These are phyloP conservation scores for Opisthocomus hoazin DNA, from an alignment of 2,113 vertebrate genomes.

Conservation along the genomic window DNA sequence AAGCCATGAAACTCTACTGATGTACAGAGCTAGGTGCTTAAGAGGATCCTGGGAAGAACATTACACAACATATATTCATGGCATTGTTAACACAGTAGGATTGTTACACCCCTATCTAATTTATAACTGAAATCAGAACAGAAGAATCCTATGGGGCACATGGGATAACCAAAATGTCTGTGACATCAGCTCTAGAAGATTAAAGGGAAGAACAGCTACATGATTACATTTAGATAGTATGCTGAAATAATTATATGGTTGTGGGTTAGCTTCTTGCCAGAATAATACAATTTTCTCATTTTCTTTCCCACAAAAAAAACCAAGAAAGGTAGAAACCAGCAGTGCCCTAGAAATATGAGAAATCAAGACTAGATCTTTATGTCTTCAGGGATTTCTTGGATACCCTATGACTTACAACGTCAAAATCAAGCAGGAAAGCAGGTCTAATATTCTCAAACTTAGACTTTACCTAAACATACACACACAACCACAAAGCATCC, in stretches of 20 bases:
- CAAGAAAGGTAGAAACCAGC: background rate
- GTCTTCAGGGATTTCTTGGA: background rate
- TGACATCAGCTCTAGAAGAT: background rate
- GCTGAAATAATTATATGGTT: background rate
- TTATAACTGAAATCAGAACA: background rate
- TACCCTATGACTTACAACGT: background rate
- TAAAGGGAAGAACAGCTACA: background rate
- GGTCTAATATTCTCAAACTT: background rate
- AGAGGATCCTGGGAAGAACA: no score
- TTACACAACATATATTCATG: no score
- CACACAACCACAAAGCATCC: rapidly evolving
- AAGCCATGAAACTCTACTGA: no score
- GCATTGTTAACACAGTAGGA: no score
- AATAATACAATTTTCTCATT: background rate
- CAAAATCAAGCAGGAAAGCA: background rate
- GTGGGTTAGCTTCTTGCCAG: background rate
- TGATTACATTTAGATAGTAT: background rate
- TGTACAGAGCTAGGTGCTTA: no score
- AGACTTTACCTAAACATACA: background rate
- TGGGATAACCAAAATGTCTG: background rate
- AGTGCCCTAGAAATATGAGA: background rate
- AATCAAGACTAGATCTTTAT: background rate
- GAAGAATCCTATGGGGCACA: background rate
- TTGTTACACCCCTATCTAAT: background rate
- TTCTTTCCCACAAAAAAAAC: background rate